Base-by-base conservation (phyloP, 1,140 invertebrate species). In the Macrotrachela quadricornifera region DNA sequence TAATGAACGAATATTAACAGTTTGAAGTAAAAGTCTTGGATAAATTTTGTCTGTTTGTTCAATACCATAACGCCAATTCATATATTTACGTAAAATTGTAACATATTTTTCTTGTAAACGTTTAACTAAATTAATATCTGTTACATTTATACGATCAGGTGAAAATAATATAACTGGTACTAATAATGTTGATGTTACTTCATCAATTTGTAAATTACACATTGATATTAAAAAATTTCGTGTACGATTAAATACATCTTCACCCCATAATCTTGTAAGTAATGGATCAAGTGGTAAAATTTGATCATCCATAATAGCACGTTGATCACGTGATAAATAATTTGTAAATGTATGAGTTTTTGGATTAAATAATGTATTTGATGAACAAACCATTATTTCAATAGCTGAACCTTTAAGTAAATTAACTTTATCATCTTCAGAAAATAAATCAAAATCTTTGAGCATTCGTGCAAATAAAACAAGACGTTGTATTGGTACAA, bases 401-500 rank as follows among this genome's bases (percentile, higher is more conserved):
- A 53, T 47, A 16, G 38, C 44, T 11, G n/a, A 36, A 12, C 18
- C 51, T 48, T 53, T 30, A 1, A 53, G 14, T 16, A 53, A 48
- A 41, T 12, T 11, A 8, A 47, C 30, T 17, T 46, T 44, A 15
- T 53, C 51, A 30, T 53, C 37, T 10, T 15, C 8, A 40, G 46
- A 44, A 10, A 53, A 42, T 16, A 46, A 10, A 21, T 13, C 16
- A 30, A 53, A 53, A 40, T 53, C 51, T 14, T 44, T 44, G 6
- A 53, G 15, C 18, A 47, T n/a, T 16, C 44, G 30, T 17, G 51
- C 51, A 16, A 53, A 53, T 53, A 44, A 42, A 6, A 53, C 18
- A 37, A 53, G 44, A 16, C 51, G 51, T 41, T 53, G 46, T 2
- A 53, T 21, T 47, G 51, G 51, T 13, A n/a, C n/a, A 10, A 18